phyloP scores from a whole-genome alignment of 2,888 invertebrate genomes.

The Mylabris sibirica region DNA sequence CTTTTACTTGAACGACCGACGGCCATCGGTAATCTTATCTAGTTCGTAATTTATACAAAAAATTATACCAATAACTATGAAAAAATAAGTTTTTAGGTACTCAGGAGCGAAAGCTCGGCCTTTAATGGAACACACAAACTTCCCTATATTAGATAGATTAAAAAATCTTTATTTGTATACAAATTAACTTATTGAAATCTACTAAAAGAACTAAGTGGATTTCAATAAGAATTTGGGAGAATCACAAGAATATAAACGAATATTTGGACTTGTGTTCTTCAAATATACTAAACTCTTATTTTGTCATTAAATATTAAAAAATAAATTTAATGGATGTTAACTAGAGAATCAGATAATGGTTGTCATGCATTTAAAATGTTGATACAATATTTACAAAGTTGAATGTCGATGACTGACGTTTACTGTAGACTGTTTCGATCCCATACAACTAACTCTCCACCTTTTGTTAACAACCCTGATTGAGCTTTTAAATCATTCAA shows the following conservation, averaged over 20 bases:
- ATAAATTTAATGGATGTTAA: background rate
- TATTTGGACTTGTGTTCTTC: slow-evolving; percentile 13
- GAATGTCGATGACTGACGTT: slow-evolving; percentile 28
- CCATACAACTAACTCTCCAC: slow-evolving; percentile 16
- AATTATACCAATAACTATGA: background rate
- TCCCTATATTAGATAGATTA: background rate
- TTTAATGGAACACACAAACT: background rate
- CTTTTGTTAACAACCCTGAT: slow-evolving; percentile 26
- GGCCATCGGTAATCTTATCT: slow-evolving; percentile 7
- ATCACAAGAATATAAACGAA: background rate
- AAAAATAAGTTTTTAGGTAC: background rate
- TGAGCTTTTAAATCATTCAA: slow-evolving; percentile 30
- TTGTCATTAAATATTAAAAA: background rate
- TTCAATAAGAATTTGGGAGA: background rate
- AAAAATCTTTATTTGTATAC: background rate
- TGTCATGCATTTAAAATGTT: slow-evolving; percentile 25
- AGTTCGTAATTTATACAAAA: background rate
- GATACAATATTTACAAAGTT: slow-evolving; percentile 24
- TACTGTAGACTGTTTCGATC: slow-evolving; percentile 16
- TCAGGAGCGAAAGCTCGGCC: background rate
- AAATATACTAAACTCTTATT: background rate
- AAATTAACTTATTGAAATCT: background rate
- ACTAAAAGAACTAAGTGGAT: background rate
- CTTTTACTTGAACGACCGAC: slow-evolving; percentile 7
- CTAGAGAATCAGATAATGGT: background rate